Evolutionary conservation across 1,140 invertebrate genomes (phyloP).

Genomic region (Penaeus chinensis): DNA sequence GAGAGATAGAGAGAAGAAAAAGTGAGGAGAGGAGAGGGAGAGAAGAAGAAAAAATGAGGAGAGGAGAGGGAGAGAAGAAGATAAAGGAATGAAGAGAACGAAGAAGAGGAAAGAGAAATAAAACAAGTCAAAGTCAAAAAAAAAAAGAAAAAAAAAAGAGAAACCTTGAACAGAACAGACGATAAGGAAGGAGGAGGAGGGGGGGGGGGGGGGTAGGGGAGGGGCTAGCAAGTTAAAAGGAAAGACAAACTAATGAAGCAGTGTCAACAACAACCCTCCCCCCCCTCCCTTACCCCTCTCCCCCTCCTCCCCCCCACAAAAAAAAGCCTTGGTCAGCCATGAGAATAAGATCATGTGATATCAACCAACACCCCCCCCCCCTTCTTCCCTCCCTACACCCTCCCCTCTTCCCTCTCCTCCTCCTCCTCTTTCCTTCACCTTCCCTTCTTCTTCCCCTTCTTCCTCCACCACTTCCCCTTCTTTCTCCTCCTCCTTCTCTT

Average conservation of each 20-base stretch:
- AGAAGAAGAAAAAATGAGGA: background rate
- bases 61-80: background rate
- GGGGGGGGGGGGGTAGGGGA: background rate
- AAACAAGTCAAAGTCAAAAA: too few species aligned
- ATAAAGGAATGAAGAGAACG: background rate
- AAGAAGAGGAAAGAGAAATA: slow-evolving; percentile 1
- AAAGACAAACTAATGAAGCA: background rate
- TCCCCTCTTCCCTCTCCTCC: slow-evolving; percentile 5
- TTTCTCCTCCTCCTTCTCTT: background rate
- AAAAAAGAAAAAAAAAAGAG: too few species aligned
- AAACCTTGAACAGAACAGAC: too few species aligned
- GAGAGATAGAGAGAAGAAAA: background rate
- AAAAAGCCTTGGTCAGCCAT: too few species aligned
- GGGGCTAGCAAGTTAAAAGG: background rate
- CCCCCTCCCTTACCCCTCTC: background rate
- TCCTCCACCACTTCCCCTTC: background rate
- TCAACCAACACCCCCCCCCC: background rate
- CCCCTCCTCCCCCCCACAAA: slow-evolving; percentile 15
- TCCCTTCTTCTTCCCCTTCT: slow-evolving; percentile 9
- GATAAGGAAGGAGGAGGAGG: background rate
- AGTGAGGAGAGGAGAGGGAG: too few species aligned
- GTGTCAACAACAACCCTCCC: background rate
- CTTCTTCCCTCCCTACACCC: slow-evolving; percentile 20
- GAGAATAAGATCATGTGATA: too few species aligned
- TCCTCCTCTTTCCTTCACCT: background rate